A percentile compares a stretch with the other conserved stretches of the same genome.
Conservation (phyloP, 1,140 invertebrate species). For the Colletes latitarsis region DNA sequence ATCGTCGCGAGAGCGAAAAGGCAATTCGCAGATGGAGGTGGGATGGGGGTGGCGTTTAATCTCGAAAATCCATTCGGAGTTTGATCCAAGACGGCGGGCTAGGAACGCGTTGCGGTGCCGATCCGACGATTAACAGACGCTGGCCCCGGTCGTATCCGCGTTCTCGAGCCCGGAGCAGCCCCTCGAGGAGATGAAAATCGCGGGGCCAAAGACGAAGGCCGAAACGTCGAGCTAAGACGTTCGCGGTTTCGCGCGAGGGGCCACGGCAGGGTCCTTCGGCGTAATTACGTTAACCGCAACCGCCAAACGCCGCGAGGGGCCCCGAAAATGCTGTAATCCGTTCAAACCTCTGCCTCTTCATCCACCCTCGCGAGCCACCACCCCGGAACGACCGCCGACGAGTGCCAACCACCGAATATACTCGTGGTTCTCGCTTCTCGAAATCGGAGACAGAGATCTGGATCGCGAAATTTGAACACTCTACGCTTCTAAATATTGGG, state of each 20-base stretch:
- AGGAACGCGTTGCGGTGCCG: conserved; percentile 37
- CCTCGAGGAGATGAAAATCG: conserved; percentile 37
- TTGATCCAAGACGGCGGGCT: conserved; percentile 6
- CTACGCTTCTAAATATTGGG: too few species aligned
- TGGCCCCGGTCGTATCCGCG: conserved; percentile 71
- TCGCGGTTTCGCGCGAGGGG: conserved; percentile 76
- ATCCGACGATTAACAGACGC: conserved; percentile 61
- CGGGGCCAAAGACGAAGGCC: conserved; percentile 37
- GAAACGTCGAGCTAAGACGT: conserved; percentile 73
- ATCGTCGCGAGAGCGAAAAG: not conserved
- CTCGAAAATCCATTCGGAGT: conserved; percentile 32
- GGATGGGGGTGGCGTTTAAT: conserved; percentile 1
- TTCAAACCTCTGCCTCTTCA: conserved; percentile 47
- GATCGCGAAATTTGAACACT: too few species aligned
- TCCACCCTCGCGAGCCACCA: conserved; percentile 23
- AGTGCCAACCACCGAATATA: too few species aligned
- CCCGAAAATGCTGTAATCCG: conserved; percentile 68
- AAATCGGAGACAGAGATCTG: too few species aligned
- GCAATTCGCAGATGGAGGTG: not conserved
- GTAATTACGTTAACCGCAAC: conserved; percentile 80
- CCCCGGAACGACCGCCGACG: not conserved
- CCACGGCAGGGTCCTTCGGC: conserved; percentile 70
- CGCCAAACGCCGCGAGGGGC: conserved; percentile 70
- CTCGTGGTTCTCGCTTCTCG: too few species aligned
- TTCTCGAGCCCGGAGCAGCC: not conserved